Conservation (phyloP, 2,888 invertebrate species). For the Onchidella celtica region DNA sequence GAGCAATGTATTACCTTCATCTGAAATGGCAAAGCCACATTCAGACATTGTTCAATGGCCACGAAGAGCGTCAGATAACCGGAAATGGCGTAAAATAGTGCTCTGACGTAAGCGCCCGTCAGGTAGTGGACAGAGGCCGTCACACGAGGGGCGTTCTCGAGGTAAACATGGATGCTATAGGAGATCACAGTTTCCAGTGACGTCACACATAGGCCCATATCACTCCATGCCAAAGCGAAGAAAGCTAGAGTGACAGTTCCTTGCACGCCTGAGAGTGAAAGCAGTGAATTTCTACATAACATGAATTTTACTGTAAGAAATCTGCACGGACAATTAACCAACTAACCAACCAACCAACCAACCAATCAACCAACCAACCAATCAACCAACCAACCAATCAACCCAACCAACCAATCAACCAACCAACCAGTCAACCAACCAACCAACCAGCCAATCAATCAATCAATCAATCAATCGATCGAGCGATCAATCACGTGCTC, state of each 20-base stretch:
- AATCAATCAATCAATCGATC: too few species aligned
- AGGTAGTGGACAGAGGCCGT: background rate
- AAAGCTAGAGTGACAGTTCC: background rate
- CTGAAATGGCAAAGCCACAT: background rate
- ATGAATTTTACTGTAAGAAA: too few species aligned
- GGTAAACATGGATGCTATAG: background rate
- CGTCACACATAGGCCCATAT: background rate
- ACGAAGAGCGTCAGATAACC: background rate
- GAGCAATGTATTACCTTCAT: background rate
- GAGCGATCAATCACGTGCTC: too few species aligned
- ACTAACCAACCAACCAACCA: too few species aligned
- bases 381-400: too few species aligned
- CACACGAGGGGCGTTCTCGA: background rate
- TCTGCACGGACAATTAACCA: too few species aligned
- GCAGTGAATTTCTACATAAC: background rate
- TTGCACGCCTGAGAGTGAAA: background rate
- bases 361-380: too few species aligned
- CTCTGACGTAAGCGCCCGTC: background rate
- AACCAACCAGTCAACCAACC: too few species aligned
- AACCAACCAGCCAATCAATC: too few species aligned
- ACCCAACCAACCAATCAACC: too few species aligned
- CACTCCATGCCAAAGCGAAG: background rate
- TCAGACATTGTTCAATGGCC: background rate
- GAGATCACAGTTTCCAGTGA: background rate
- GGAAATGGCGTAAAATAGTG: background rate